Base-by-base conservation (phyloP, 2,797 vertebrate genomes). In the Hoplostethus atlanticus region DNA sequence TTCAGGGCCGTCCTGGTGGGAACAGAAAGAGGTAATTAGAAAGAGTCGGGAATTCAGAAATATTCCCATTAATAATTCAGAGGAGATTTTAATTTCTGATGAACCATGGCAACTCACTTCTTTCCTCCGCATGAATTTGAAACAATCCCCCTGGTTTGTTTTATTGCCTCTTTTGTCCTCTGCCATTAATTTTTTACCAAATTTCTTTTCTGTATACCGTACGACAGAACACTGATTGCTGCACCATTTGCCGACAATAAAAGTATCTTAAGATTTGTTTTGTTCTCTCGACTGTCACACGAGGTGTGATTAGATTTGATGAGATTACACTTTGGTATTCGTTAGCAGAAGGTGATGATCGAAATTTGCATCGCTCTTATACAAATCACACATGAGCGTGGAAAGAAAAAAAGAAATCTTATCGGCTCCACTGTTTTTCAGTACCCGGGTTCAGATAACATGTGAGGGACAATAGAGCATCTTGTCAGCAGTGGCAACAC, bases 1-100 rank as follows among this genome's bases (percentile, higher is more conserved):
- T 95, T 97, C 95, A 0, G 96, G 96, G 85, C 96, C 96, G 76
- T 98, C 96, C 96, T 97, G 84, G 79, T 91, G 94, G 85, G 73
- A 93, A 92, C 75, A 91, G 77, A 90, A 34, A 80, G 63, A 85
- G 68, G 88, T 87, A 76, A 94, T 88, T 94, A 93, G 81, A 87
- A 83, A 71, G 84, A 81, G 84, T 71, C 46, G 80, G 84, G 80
- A 90, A 93, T 93, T 92, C 80, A 89, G 79, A 94, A 94, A 92
- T 87, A 92, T 84, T 68, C 46, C 74, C 25, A 83, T 92, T 87
- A 95, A 95, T 94, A 76, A 96, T 95, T 95, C 89, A 95, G 60
- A 55, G 11, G 57, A 71, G 46, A 91, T 91, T 93, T 90, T 73
- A 91, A 92, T 92, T 92, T 90, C 85, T 89, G 80, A 92, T 89